These are phyloP conservation scores for Pteronotus mesoamericanus DNA, from an alignment of 2,797 vertebrate genomes.

Conservation along the genomic window DNA sequence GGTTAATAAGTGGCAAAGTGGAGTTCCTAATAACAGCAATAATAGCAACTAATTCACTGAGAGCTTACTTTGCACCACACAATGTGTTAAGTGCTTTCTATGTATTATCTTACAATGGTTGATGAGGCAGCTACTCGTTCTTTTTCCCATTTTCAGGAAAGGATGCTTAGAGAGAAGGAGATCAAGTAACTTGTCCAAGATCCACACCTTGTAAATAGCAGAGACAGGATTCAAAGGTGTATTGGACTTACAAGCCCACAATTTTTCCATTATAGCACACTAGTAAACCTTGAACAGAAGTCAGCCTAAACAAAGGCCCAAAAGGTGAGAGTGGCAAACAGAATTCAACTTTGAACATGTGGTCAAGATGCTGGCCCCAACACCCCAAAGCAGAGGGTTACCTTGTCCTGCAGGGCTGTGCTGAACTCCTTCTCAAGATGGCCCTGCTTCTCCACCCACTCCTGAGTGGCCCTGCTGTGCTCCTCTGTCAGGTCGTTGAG, in stretches of 20 bases:
- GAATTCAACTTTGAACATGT: background rate
- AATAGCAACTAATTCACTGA: background rate
- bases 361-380: background rate
- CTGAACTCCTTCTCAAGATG: conserved; percentile 80
- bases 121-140: background rate
- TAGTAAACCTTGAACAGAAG: background rate
- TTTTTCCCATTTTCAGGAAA: background rate
- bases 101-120: background rate
- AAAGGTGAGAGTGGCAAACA: background rate
- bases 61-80: background rate
- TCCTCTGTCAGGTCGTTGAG: conserved; percentile 82
- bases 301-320: background rate
- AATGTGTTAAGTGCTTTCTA: background rate
- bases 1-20: background rate
- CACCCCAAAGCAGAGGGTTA: conserved; percentile 19
- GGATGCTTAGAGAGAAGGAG: background rate
- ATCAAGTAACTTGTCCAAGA: background rate
- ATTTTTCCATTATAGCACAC: background rate
- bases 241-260: background rate
- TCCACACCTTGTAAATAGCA: background rate
- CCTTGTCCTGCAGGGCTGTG: conserved; percentile 82
- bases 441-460: conserved; percentile 76
- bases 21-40: background rate
- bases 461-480: conserved; percentile 77
- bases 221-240: background rate